phyloP scores from a whole-genome alignment of 2,888 invertebrate species.

The Polylopha cassiicola region DNA sequence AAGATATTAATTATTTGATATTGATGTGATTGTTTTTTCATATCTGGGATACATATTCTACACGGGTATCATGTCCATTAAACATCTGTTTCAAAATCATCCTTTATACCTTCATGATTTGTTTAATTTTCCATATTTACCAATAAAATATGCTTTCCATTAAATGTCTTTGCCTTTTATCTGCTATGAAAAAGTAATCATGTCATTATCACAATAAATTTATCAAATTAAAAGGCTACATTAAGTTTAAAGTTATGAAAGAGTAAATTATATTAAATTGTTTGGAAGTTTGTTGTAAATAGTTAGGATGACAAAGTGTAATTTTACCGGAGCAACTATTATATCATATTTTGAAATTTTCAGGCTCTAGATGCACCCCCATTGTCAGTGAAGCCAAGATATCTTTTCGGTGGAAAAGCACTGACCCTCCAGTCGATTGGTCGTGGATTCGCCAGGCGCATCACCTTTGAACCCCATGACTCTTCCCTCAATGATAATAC shows the following conservation, averaged over 20 bases:
- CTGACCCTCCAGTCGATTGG: slow-evolving; percentile 82
- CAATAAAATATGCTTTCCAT: too few species aligned
- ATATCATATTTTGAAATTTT: slow-evolving; percentile 46
- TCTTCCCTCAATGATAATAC: slow-evolving; percentile 80
- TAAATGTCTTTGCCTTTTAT: too few species aligned
- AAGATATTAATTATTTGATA: slow-evolving; percentile 37
- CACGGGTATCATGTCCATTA: slow-evolving; percentile 13
- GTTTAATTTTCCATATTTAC: too few species aligned
- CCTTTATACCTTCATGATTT: slow-evolving; percentile 3
- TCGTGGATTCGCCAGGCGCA: slow-evolving; percentile 83
- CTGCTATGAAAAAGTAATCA: slow-evolving; percentile 44
- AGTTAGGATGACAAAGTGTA: slow-evolving; percentile 8
- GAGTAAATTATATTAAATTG: slow-evolving; percentile 4
- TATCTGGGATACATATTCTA: slow-evolving; percentile 21
- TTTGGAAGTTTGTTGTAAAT: slow-evolving; percentile 12
- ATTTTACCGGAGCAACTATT: slow-evolving; percentile 32
- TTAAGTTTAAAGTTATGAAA: not conserved
- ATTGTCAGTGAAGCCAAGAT: slow-evolving; percentile 68
- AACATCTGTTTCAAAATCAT: too few species aligned
- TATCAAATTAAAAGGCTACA: slow-evolving; percentile 1
- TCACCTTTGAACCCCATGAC: slow-evolving; percentile 82
- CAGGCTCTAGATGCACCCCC: slow-evolving; percentile 67
- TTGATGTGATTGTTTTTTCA: slow-evolving; percentile 61
- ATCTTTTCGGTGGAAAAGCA: slow-evolving; percentile 82
- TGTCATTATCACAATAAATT: slow-evolving; percentile 24